These are phyloP conservation scores for Anadara kagoshimensis DNA, from an alignment of 1,140 invertebrate species.

Conservation along the genomic window DNA sequence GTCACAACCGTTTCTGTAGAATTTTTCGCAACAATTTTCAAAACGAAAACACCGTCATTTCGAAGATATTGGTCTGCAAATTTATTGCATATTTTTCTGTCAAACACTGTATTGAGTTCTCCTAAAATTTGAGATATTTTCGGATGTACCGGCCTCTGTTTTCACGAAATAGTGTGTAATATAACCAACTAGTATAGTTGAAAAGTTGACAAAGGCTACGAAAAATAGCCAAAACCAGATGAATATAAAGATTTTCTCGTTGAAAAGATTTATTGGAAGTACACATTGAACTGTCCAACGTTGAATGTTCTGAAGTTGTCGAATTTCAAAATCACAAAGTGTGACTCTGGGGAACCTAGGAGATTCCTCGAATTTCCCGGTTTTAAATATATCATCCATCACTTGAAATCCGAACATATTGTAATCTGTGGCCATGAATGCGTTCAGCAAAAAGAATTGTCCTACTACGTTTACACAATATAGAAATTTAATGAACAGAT, in stretches of 20 bases:
- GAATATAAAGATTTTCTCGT: slow-evolving; percentile 76
- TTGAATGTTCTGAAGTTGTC: slow-evolving; percentile 71
- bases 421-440: slow-evolving; percentile 73
- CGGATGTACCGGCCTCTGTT: slow-evolving; percentile 62
- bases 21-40: slow-evolving; percentile 65
- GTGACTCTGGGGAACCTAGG: slow-evolving; percentile 75
- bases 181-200: slow-evolving; percentile 64
- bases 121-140: slow-evolving; percentile 71
- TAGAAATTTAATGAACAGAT: slow-evolving; percentile 63
- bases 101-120: slow-evolving; percentile 44
- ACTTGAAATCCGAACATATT: slow-evolving; percentile 75
- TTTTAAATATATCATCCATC: slow-evolving; percentile 67
- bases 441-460: slow-evolving; percentile 75
- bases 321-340: slow-evolving; percentile 75
- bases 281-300: slow-evolving; percentile 74
- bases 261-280: slow-evolving; percentile 76
- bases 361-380: slow-evolving; percentile 70
- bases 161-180: slow-evolving; percentile 54
- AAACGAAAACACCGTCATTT: slow-evolving; percentile 65
- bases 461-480: slow-evolving; percentile 59
- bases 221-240: slow-evolving; percentile 65
- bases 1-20: slow-evolving; percentile 64
- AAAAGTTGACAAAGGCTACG: slow-evolving; percentile 71
- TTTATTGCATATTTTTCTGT: slow-evolving; percentile 54
- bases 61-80: slow-evolving; percentile 61